These are phyloP conservation scores for Macquaria ambigua DNA, from an alignment of 2,113 vertebrate species.

Conservation along the genomic window DNA sequence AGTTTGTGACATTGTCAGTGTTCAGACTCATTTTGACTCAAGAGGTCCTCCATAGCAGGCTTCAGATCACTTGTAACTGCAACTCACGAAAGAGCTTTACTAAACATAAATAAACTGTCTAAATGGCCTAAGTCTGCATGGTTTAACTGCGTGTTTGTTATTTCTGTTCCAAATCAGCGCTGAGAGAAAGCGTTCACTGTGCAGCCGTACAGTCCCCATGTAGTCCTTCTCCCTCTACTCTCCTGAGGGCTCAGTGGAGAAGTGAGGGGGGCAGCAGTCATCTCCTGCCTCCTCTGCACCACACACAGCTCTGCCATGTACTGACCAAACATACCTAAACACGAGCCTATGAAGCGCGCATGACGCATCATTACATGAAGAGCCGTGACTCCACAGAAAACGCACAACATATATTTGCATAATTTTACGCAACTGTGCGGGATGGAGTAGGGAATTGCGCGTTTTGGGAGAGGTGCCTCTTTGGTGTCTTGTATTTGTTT, in stretches of 20 bases:
- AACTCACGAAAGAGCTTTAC: constrained; percentile 50
- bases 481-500: constrained; percentile 26
- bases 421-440: constrained; percentile 8
- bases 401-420: background rate
- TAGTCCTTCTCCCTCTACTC: constrained; percentile 51
- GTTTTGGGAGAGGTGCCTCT: constrained; percentile 8
- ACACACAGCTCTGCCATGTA: constrained; percentile 57
- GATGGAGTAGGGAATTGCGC: background rate
- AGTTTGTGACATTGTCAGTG: constrained; percentile 82
- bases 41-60: constrained; percentile 84
- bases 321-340: constrained; percentile 54
- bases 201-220: constrained; percentile 37
- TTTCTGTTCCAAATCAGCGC: constrained; percentile 10
- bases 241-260: constrained; percentile 59
- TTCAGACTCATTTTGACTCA: constrained; percentile 84
- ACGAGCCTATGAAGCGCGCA: constrained; percentile 31
- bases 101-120: constrained; percentile 6
- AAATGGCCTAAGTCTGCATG: constrained; percentile 29
- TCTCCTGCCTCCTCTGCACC: constrained; percentile 67
- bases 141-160: background rate
- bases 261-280: constrained; percentile 66
- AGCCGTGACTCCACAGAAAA: constrained; percentile 1
- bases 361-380: constrained; percentile 38
- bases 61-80: constrained; percentile 56
- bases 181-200: background rate